A percentile compares a stretch with the other conserved stretches of the same genome.
Conservation (phyloP, 2,888 invertebrate genomes). For the Lysandra bellargus region DNA sequence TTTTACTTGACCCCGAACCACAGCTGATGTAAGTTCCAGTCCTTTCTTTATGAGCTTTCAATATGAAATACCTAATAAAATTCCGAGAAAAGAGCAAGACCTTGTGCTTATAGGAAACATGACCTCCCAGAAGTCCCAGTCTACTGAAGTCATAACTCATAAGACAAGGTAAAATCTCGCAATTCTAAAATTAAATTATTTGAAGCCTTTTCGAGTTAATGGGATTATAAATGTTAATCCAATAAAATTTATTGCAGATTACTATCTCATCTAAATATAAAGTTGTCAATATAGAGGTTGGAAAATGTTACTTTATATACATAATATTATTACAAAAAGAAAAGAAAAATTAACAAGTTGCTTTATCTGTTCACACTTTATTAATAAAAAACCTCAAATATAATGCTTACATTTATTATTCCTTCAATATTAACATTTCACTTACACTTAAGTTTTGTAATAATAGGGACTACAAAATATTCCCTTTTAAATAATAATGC, state of each 20-base stretch:
- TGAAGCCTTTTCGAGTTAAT: not conserved
- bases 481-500: constrained; percentile 19
- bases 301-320: not conserved
- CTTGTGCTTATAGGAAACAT: too few relatives aligned
- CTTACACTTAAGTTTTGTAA: not conserved
- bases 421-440: constrained; percentile 1
- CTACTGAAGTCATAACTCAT: too few relatives aligned
- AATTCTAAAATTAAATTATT: not conserved
- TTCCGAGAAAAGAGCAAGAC: too few relatives aligned
- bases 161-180: not conserved
- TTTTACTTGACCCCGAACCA: constrained; percentile 44
- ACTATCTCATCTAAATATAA: not conserved
- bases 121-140: too few relatives aligned
- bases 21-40: not conserved
- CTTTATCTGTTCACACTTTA: constrained; percentile 3
- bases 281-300: not conserved
- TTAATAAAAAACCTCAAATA: constrained; percentile 9
- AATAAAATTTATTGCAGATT: not conserved
- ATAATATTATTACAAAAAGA: not conserved
- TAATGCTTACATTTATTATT: not conserved
- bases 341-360: not conserved
- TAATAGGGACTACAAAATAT: not conserved
- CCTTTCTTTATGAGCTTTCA: not conserved
- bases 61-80: too few relatives aligned
- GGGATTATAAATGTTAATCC: constrained; percentile 1